A percentile compares a stretch with the other conserved stretches of the same genome.
Conservation (phyloP, 2,113 vertebrate species). For the Myrmecophaga tridactyla region DNA sequence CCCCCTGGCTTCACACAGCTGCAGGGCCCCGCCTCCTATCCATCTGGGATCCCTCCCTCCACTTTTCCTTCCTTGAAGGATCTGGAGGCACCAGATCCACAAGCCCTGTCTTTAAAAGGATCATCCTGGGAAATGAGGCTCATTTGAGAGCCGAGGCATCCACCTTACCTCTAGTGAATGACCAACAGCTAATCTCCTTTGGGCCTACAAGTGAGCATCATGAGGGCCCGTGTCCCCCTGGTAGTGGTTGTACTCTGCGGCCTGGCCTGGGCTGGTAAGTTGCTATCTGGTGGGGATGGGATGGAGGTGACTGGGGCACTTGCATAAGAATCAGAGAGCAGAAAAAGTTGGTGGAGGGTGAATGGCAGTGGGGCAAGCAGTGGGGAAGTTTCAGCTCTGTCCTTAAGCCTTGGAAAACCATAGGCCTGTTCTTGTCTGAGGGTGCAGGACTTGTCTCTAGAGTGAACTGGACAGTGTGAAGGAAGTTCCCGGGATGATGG, state of each 20-base stretch:
- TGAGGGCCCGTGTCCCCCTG: conserved; percentile 51
- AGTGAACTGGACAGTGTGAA: neutral
- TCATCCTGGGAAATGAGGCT: neutral
- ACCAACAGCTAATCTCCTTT: neutral
- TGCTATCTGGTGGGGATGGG: neutral
- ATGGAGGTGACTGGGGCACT: neutral
- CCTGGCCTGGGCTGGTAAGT: conserved; percentile 75
- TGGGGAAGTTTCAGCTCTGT: neutral
- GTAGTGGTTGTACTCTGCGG: conserved; percentile 48
- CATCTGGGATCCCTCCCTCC: conserved; percentile 37
- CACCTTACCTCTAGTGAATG: conserved; percentile 16
- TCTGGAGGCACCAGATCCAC: conserved; percentile 69
- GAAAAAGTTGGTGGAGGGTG: neutral
- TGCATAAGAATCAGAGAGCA: neutral
- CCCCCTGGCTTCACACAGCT: conserved; percentile 52
- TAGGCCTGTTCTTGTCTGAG: neutral
- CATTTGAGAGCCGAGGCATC: neutral
- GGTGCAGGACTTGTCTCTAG: neutral
- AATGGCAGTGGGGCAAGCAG: neutral
- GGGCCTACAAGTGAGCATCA: conserved; percentile 28
- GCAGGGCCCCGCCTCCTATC: neutral
- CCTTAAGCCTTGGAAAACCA: neutral
- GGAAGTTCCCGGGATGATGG: neutral
- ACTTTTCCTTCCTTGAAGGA: conserved; percentile 42
- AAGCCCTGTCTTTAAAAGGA: conserved; percentile 69